A percentile compares a stretch with the other conserved stretches of the same genome.
Evolutionary conservation across 2,797 vertebrate genomes (phyloP).

Genomic region (Gallirallus australis): DNA sequence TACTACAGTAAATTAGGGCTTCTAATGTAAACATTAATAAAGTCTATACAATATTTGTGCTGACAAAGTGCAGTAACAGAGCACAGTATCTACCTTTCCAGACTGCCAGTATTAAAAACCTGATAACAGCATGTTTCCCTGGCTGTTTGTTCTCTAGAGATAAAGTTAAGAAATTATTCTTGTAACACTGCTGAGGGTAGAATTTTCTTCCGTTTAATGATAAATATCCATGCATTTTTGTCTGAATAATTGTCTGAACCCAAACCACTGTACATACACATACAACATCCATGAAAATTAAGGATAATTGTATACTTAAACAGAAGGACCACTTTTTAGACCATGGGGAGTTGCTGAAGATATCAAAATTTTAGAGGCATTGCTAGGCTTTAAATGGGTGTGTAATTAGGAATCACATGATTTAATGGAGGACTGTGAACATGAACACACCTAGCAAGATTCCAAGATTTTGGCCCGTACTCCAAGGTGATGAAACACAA

Average conservation of each 20-base stretch:
- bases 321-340: background rate
- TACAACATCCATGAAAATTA: background rate
- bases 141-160: constrained; percentile 6
- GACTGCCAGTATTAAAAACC: constrained; percentile 1
- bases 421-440: background rate
- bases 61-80: background rate
- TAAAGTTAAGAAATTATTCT: constrained; percentile 9
- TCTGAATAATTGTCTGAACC: background rate
- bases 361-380: background rate
- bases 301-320: background rate
- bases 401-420: background rate
- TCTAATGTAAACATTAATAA: constrained; percentile 4
- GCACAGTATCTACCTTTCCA: constrained; percentile 3
- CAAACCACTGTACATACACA: background rate
- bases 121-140: background rate
- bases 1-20: background rate
- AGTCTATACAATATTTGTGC: background rate
- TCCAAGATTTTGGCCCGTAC: background rate
- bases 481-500: background rate
- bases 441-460: background rate
- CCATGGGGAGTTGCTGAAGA: background rate
- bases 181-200: background rate
- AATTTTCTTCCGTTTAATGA: background rate
- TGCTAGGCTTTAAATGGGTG: background rate
- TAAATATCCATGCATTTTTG: background rate